These are phyloP conservation scores for Diarsia brunnea DNA, from an alignment of 2,888 invertebrate species.

Conservation along the genomic window DNA sequence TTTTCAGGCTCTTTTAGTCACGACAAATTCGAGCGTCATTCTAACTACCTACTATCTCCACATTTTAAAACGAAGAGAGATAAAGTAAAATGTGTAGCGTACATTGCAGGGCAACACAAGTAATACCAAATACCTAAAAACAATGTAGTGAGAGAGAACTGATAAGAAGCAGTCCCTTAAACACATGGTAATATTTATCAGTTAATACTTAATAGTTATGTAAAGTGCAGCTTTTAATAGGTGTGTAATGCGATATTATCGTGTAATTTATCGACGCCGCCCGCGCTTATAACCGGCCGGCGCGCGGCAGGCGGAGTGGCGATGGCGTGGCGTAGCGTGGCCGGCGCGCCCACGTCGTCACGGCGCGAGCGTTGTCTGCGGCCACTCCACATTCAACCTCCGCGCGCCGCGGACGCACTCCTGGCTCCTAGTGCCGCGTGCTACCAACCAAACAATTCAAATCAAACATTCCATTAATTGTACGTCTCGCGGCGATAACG, in stretches of 20 bases:
- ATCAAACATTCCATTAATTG: conserved; percentile 88
- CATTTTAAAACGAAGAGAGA: conserved; percentile 11
- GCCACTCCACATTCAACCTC: conserved; percentile 78
- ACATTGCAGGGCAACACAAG: too few relatives aligned
- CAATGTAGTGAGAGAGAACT: conserved; percentile 30
- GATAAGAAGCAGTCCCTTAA: conserved; percentile 75
- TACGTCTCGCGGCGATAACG: conserved; percentile 85
- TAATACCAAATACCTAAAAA: conserved; percentile 12
- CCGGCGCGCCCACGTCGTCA: conserved; percentile 52
- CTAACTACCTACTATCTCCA: not conserved
- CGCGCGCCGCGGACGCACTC: conserved; percentile 73
- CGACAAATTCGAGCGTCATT: not conserved
- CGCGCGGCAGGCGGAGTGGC: conserved; percentile 68
- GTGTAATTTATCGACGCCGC: conserved; percentile 82
- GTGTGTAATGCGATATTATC: conserved; percentile 85
- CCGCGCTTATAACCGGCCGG: conserved; percentile 81
- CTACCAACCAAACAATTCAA: conserved; percentile 74
- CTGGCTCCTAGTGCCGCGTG: conserved; percentile 59
- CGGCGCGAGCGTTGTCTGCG: conserved; percentile 56
- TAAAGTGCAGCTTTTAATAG: conserved; percentile 85
- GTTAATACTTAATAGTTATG: conserved; percentile 78
- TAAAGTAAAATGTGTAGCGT: not conserved
- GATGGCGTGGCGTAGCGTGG: conserved; percentile 47
- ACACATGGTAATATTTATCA: conserved; percentile 84
- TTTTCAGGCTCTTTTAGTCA: not conserved